Percentiles rank a stretch among this genome's conserved stretches.
These are phyloP conservation scores for Enteromius afrohamiltoni DNA, from an alignment of 2,797 vertebrate species.

Conservation along the genomic window DNA sequence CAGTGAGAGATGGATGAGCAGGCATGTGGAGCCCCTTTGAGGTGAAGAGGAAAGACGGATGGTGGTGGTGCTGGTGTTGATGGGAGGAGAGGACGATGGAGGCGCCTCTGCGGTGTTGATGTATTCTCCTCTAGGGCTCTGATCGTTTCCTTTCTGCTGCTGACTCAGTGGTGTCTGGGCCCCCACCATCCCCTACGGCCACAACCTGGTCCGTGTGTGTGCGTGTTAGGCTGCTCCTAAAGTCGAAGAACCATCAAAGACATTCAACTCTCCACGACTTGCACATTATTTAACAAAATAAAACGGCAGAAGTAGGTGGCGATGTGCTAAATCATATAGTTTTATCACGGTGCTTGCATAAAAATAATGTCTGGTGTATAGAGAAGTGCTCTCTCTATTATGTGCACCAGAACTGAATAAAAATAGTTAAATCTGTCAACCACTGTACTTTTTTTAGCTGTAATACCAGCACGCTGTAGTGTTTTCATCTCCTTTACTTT, in stretches of 20 bases:
- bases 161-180: conserved; percentile 54
- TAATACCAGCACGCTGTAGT: background rate
- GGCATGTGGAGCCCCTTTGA: conserved; percentile 51
- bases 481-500: background rate
- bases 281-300: conserved; percentile 1
- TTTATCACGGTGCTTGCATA: background rate
- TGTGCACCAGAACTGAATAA: background rate
- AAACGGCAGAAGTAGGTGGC: conserved; percentile 2
- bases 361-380: background rate
- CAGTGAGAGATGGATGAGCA: conserved; percentile 53
- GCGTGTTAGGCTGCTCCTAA: conserved; percentile 19
- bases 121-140: conserved; percentile 53
- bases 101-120: conserved; percentile 53
- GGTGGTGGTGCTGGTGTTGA: conserved; percentile 47
- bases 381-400: background rate
- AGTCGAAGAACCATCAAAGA: conserved; percentile 13
- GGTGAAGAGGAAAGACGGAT: conserved; percentile 46
- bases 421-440: background rate
- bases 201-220: conserved; percentile 15
- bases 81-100: conserved; percentile 33
- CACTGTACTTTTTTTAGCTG: background rate
- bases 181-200: conserved; percentile 25
- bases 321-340: background rate
- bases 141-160: conserved; percentile 56
- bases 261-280: background rate